Evolutionary conservation across 2,888 invertebrate species (phyloP), one percentile per base, ranked within the genome.

Genomic region (Ametastegia equiseti): DNA sequence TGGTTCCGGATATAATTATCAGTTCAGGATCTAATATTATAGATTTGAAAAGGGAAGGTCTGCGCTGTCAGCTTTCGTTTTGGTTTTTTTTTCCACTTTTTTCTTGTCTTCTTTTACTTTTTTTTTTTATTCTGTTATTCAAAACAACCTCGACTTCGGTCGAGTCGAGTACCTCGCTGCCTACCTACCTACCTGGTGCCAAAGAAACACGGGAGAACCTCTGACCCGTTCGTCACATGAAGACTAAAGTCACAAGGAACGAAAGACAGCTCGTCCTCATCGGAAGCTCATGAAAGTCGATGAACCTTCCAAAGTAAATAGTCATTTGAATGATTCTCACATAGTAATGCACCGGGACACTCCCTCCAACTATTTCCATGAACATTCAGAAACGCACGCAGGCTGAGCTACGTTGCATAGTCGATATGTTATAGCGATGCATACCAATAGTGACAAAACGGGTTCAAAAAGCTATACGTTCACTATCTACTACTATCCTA

Each of bases 211-310:
- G 19, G 36, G 54, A 54, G 75, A 75, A 75, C 75, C 50, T 75
- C 33, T 36, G 75, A 75, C 75, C 75, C 54, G 50, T 75, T 30
- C 15, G 71, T 71, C 30, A 27, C 27, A n/a, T 30, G 45, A 71
- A 15, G 71, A 45, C 19, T 42, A 27, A 47, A 71, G 45, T 71
- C 71, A 71, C 71, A 71, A 45, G 45, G 45, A 71, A 71, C 71
- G 75, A 54, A 54, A 75, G 54, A 33, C 33, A 54, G 50, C 36
- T 33, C 50, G 50, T 75, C 71, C 54, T 60, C 71, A 67, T 80
- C 80, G 80, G 80, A 80, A 80, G 80, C 80, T 80, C 80, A 80
- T 80, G 80, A 80, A 80, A 80, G 69, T 80, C 80, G 69, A 80
- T 80, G 80, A 80, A 80, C 71, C 71, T 33, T 80, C 23, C 42